Base-by-base conservation (phyloP, 2,113 vertebrate genomes). In the Platycercus adscitus region DNA sequence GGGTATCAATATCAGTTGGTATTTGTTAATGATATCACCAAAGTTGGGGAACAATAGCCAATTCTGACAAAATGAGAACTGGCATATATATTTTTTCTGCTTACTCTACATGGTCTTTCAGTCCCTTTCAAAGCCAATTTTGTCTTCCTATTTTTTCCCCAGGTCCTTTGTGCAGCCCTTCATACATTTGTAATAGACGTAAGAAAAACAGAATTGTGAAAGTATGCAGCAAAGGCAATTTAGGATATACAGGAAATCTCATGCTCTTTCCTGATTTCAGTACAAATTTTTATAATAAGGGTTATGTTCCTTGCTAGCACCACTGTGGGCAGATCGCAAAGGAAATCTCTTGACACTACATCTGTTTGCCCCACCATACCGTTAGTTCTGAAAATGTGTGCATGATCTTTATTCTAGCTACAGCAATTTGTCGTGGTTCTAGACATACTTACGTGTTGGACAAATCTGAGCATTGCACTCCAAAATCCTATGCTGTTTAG, bases 151-250 rank as follows among this genome's bases (percentile, higher is more conserved):
- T 18, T 29, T 73, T 65, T 68, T 17, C 0, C 5, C 15, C 10
- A 3, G 21, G 33, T 60, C 53, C 12, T 75, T 71, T 43, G 25
- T 43, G 33, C 37, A 66, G 10, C 12, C 65, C 29, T 35, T 75
- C 24, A 26, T 44, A 9, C 19, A 37, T 53, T 70, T 28, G 14
- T 70, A 81, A 52, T 10, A n/a, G 53, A 5, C 11, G 2, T 19
- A 56, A 86, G 46, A 52, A 66, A 88, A 90, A n/a, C 17, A 33
- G 13, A 73, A 33, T 39, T 60, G 37, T 58, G 41, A 55, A 84
- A 93, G 55, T 21, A 53, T 0, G 31, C 37, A 53, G 31, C 55
- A 73, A 41, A 73, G 23, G 11, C 0, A 0, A 37, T 55, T 71
- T 58, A 71, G 76, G 17, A 50, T 53, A 10, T 60, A 15, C 25